Evolutionary conservation across 2,888 invertebrate genomes (phyloP).

Genomic region (Neoascia interrupta): DNA sequence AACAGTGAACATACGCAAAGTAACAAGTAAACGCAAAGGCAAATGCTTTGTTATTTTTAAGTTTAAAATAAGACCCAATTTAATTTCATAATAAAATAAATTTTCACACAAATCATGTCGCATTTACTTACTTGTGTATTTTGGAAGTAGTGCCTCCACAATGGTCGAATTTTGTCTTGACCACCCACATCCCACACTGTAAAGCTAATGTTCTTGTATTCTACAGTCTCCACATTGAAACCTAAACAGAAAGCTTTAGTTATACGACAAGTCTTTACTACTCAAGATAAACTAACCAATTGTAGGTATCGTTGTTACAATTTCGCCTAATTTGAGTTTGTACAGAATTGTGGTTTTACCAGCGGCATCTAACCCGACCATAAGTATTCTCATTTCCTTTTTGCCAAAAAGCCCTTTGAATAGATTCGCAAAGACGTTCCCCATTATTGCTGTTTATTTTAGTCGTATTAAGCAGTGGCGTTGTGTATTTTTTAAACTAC

Average conservation of each 20-base stretch:
- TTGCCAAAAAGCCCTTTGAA: constrained; percentile 99
- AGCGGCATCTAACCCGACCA: constrained; percentile 99
- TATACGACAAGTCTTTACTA: background rate
- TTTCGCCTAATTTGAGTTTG: constrained; percentile 99
- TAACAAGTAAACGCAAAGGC: too few relatives aligned
- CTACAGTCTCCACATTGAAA: constrained; percentile 98
- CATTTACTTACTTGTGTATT: constrained; percentile 88
- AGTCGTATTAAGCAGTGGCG: constrained; percentile 28
- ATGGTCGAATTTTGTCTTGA: constrained; percentile 98
- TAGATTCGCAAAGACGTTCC: constrained; percentile 97
- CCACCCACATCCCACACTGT: constrained; percentile 99
- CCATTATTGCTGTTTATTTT: constrained; percentile 85
- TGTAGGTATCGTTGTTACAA: constrained; percentile 99
- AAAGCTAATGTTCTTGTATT: constrained; percentile 99
- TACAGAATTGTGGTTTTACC: constrained; percentile 99
- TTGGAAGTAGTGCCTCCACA: constrained; percentile 99
- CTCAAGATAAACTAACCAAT: constrained; percentile 84
- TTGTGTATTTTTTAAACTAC: constrained; percentile 11
- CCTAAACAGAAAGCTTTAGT: constrained; percentile 83
- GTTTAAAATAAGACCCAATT: background rate
- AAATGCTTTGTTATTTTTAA: too few relatives aligned
- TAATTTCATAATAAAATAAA: background rate
- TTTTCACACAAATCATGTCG: too few relatives aligned
- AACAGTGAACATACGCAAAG: too few relatives aligned
- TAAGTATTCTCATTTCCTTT: constrained; percentile 99